Evolutionary conservation across 2,113 vertebrate species (phyloP), one percentile per base, ranked within the genome.

Genomic region (Marcusenius ussheri): DNA sequence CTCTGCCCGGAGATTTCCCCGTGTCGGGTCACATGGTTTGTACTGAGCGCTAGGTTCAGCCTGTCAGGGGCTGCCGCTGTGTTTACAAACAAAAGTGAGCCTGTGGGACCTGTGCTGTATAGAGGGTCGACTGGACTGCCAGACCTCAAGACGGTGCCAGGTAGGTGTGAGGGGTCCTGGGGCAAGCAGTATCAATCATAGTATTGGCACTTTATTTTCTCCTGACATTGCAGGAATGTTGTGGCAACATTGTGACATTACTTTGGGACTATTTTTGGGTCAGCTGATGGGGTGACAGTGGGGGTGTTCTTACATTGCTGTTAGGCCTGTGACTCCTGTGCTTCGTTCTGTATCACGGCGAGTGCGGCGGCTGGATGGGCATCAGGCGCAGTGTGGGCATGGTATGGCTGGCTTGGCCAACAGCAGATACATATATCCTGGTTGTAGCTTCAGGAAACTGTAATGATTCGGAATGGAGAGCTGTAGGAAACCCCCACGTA

Each of bases 31-130:
- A 94, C 93, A 93, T 93, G 93, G 90, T 91, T 80, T 86, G 90
- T 91, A 90, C 92, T 91, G 47, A 87, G 93, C 91, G 91, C 45
- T 83, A 13, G 42, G 42, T 50, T 45, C 35, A 45, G 87, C 19
- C 87, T 39, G 27, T 58, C 53, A 45, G 6, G 46, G 47, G 27
- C 85, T 47, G 83, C 42, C 17, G 49, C 91, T 92, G 91, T 93
- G 92, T 94, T 94, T 94, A 93, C 93, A 90, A 94, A 94, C 92
- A 93, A 88, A 66, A 91, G 74, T 87, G 92, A 90, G 89, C 86
- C 89, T 45, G 70, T 90, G 56, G 90, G 87, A 83, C 11, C 45
- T 3, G 56, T 74, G 53, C 24, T 27, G 15, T 39, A 66, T 39
- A 15, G 53, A 15, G 42, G 88, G 10, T 58, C 15, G 8, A 53